These are phyloP conservation scores for Hypsibius dujardini DNA, from an alignment of 1,140 invertebrate genomes.

Conservation along the genomic window DNA sequence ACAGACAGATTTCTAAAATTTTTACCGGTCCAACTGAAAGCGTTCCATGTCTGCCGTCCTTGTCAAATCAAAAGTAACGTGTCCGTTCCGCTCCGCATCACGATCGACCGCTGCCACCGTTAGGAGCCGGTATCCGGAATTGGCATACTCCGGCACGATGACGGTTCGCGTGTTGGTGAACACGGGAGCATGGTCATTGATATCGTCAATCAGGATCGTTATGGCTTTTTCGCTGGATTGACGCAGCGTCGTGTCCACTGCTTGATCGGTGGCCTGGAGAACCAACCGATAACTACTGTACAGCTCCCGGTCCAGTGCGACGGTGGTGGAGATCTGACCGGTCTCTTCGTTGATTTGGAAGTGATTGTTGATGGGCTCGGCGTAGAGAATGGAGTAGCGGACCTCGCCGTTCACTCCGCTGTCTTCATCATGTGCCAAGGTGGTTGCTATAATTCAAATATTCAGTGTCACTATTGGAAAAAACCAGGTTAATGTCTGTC, in stretches of 20 bases:
- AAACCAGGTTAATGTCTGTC: no score
- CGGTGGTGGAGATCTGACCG: conserved; percentile 63
- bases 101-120: conserved; percentile 56
- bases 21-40: conserved; percentile 51
- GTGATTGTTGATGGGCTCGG: conserved; percentile 63
- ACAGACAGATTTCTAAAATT: no score
- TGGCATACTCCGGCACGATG: conserved; percentile 41
- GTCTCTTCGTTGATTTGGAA: conserved; percentile 66
- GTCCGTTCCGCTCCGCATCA: conserved; percentile 71
- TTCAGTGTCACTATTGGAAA: no score
- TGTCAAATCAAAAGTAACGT: conserved; percentile 74
- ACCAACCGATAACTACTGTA: conserved; percentile 68
- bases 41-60: conserved; percentile 55
- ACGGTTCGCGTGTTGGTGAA: conserved; percentile 78
- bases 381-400: conserved; percentile 54
- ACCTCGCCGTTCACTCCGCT: conserved; percentile 73
- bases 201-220: conserved; percentile 77
- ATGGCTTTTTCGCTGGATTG: conserved; percentile 76
- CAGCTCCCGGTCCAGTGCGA: conserved; percentile 66
- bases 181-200: conserved; percentile 82
- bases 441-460: conserved; percentile 33
- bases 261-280: conserved; percentile 72
- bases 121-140: conserved; percentile 44
- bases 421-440: conserved; percentile 64
- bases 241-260: conserved; percentile 46